Base-by-base conservation (phyloP, 2,888 invertebrate genomes). In the Troides aeacus region DNA sequence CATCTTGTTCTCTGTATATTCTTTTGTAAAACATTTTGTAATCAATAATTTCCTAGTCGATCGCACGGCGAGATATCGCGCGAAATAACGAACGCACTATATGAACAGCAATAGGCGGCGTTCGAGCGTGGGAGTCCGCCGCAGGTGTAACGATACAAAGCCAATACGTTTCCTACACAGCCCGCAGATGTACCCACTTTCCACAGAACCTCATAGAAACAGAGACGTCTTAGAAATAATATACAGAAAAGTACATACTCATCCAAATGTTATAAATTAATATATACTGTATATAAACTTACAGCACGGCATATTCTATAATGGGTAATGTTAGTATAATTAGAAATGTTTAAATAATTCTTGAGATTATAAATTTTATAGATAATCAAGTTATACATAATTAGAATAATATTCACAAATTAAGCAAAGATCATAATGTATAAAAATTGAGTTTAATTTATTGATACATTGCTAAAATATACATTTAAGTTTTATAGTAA, bases 121-220 rank as follows among this genome's bases (percentile, higher is more conserved):
- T 78, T 79, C 76, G 78, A 81, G 78, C 92, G 92, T 92, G 92
- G 91, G 92, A 92, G 86, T 80, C 72, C 74, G 81, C 83, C 84
- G 92, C 92, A 92, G 92, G 92, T 92, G 92, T 84, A 80, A 75
- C 68, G 70, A 70, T 73, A 79, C 79, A 81, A 81, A 80, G 79
- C 75, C 78, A 76, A 74, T 77, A 79, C 80, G 75, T 84, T 87
- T 88, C 88, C 87, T 88, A 84, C 78, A 76, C 80, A 73, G 72
- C 72, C 79, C 74, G 86, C 90, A 90, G 87, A 89, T 89, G 91
- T 82, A 85, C 23, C 1, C 57, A 58, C 79, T 82, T 79, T 79
- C 78, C 78, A 80, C 79, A 83, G 81, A 53, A 80, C 75, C 56
- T 68, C 17, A 30, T 42, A 39, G 58, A 62, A 50, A 53, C 53